Evolutionary conservation across 2,113 vertebrate species (phyloP).

Genomic region (Phrynosoma blainvillii): DNA sequence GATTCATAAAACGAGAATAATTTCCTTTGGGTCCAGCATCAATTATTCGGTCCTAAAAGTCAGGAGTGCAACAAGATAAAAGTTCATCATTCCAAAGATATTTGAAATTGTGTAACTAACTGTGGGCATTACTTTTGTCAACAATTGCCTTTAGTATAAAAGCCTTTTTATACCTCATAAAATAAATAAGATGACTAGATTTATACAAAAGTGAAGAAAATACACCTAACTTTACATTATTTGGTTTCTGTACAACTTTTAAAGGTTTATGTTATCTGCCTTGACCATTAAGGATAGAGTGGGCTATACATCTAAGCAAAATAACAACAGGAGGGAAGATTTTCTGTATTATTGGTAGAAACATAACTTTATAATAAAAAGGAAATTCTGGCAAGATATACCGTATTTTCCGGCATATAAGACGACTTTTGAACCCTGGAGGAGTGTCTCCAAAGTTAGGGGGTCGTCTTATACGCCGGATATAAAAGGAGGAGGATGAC

Average conservation of each 20-base stretch:
- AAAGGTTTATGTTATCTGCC: neutral
- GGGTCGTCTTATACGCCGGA: too few species aligned
- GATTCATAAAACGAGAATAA: conserved; percentile 98
- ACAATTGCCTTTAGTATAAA: neutral
- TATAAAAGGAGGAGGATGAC: too few species aligned
- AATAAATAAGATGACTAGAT: neutral
- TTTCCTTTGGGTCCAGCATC: conserved; percentile 98
- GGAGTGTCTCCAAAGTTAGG: too few species aligned
- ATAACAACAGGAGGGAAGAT: neutral
- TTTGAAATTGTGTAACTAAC: neutral
- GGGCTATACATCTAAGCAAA: neutral
- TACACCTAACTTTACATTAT: neutral
- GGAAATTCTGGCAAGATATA: neutral
- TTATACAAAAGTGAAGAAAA: neutral
- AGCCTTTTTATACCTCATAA: neutral
- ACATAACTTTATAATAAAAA: neutral
- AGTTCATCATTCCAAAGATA: neutral
- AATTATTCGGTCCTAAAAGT: conserved; percentile 91
- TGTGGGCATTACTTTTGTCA: neutral
- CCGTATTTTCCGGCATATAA: too few species aligned
- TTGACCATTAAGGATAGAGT: neutral
- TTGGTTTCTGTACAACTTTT: neutral
- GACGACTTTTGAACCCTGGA: too few species aligned
- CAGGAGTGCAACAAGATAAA: conserved; percentile 8
- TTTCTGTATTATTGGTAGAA: neutral